Percentiles rank a stretch among this genome's conserved stretches.
phyloP scores from a whole-genome alignment of 2,113 vertebrate species.

The Phylloscopus trochilus region DNA sequence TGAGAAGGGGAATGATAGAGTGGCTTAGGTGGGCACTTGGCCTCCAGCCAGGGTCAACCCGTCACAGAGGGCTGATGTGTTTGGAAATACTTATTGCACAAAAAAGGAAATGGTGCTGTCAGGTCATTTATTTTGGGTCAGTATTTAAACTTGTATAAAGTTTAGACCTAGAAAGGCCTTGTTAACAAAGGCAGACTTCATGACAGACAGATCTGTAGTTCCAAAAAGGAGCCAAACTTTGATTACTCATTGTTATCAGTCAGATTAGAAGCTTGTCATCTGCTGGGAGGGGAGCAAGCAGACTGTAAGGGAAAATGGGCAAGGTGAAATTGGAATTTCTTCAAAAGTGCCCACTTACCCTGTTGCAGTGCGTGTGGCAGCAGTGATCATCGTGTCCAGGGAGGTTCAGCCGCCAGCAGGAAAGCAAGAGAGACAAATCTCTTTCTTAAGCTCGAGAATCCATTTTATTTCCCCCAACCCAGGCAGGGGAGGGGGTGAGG shows the following conservation, averaged over 20 bases:
- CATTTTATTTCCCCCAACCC: no score
- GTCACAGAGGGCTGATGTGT: neutral
- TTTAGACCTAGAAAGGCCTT: neutral
- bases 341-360: neutral
- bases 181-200: neutral
- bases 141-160: neutral
- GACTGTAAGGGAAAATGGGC: neutral
- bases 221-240: neutral
- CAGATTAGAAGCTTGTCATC: neutral
- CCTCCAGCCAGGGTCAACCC: neutral
- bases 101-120: neutral
- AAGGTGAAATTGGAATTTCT: neutral
- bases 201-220: neutral
- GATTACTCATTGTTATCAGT: neutral
- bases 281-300: neutral
- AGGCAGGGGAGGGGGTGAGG: no score
- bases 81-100: neutral
- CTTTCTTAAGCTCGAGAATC: no score
- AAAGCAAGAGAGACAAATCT: no score
- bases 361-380: no score
- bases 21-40: neutral
- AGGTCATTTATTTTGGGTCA: neutral
- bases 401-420: no score
- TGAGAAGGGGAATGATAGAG: neutral
- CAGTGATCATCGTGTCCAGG: no score